Evolutionary conservation across 2,888 invertebrate species (phyloP).

Genomic region (Amphipoea lucens): DNA sequence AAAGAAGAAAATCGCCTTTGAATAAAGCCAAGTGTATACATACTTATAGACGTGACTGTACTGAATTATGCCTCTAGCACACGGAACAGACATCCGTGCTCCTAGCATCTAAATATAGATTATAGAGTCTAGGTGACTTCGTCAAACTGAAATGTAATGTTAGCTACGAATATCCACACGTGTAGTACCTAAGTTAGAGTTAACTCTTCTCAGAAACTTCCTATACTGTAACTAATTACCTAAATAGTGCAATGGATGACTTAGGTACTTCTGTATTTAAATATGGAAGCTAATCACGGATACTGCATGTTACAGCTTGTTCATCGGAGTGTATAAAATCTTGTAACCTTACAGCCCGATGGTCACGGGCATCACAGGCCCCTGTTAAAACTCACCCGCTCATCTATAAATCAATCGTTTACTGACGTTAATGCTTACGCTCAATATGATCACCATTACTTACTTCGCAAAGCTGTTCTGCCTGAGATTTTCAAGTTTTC

Average conservation of each 20-base stretch:
- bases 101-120: neutral
- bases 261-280: neutral
- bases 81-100: neutral
- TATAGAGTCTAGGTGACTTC: neutral
- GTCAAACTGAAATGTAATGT: neutral
- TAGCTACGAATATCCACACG: neutral
- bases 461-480: neutral
- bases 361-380: conserved; percentile 51
- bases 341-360: conserved; percentile 74
- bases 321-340: conserved; percentile 68
- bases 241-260: no score
- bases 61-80: neutral
- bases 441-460: conserved; percentile 44
- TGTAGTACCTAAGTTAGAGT: neutral
- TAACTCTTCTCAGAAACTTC: neutral
- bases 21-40: no score
- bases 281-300: neutral
- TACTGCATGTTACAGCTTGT: conserved; percentile 36
- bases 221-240: neutral
- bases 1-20: no score
- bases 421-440: conserved; percentile 69
- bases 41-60: no score
- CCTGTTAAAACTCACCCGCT: conserved; percentile 30
- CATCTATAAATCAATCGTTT: conserved; percentile 52
- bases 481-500: neutral